phyloP scores from a whole-genome alignment of 2,113 vertebrate genomes.

The Hemichromis elongatus region DNA sequence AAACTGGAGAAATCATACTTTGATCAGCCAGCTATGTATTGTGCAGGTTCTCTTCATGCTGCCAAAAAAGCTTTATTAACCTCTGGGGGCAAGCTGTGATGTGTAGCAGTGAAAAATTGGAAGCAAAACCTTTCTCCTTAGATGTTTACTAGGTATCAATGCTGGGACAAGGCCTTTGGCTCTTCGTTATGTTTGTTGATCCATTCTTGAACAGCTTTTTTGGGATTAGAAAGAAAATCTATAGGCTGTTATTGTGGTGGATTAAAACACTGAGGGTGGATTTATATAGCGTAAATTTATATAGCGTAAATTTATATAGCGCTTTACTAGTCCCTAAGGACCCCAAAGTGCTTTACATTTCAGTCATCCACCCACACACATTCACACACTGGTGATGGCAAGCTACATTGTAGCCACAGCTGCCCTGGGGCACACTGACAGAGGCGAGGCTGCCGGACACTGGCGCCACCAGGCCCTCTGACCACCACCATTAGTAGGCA shows the following conservation, averaged over 20 bases:
- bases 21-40: not conserved
- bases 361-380: too few species aligned
- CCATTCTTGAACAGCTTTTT: not conserved
- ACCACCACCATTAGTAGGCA: too few species aligned
- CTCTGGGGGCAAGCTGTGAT: not conserved
- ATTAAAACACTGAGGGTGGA: not conserved
- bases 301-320: too few species aligned
- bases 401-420: too few species aligned
- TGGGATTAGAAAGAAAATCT: not conserved
- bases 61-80: not conserved
- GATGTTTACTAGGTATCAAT: not conserved
- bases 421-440: too few species aligned
- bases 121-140: not conserved
- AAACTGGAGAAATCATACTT: not conserved
- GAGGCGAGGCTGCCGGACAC: too few species aligned
- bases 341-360: too few species aligned
- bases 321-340: too few species aligned
- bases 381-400: too few species aligned
- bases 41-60: not conserved
- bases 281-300: too few species aligned
- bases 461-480: too few species aligned
- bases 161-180: not conserved
- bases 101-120: not conserved
- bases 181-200: not conserved
- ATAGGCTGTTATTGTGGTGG: not conserved